Percentiles rank a stretch among this genome's conserved stretches.
These are phyloP conservation scores for Tachina grossa DNA, from an alignment of 2,888 invertebrate genomes.

Conservation along the genomic window DNA sequence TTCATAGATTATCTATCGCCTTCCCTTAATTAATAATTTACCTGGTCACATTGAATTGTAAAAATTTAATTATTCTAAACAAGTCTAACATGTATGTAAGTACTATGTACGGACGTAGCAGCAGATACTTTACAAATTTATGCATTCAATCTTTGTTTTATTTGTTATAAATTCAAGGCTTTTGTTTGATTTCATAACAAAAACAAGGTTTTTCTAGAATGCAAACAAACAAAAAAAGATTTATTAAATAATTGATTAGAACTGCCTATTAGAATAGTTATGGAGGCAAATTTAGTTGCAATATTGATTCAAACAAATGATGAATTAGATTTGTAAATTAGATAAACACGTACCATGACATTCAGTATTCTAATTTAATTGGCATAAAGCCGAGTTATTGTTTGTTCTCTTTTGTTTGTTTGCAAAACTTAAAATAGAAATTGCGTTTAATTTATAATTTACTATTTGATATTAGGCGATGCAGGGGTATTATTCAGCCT, in stretches of 20 bases:
- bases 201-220: conserved; percentile 41
- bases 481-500: background rate
- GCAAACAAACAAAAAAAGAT: background rate
- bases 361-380: conserved; percentile 50
- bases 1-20: background rate
- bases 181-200: conserved; percentile 30
- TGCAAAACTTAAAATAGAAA: background rate
- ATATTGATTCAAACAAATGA: conserved; percentile 23
- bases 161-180: conserved; percentile 57
- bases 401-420: background rate
- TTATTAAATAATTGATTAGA: conserved; percentile 45
- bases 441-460: conserved; percentile 14
- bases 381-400: conserved; percentile 26
- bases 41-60: background rate
- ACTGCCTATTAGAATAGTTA: conserved; percentile 26
- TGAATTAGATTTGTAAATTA: conserved; percentile 39
- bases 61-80: conserved; percentile 41
- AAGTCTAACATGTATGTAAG: conserved; percentile 4
- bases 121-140: background rate
- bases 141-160: conserved; percentile 30
- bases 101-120: no score
- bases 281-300: conserved; percentile 2
- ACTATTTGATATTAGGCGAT: background rate
- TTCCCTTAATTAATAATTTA: conserved; percentile 18
- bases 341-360: conserved; percentile 31